Conservation (phyloP, 2,888 invertebrate genomes). For the Diaperis boleti region DNA sequence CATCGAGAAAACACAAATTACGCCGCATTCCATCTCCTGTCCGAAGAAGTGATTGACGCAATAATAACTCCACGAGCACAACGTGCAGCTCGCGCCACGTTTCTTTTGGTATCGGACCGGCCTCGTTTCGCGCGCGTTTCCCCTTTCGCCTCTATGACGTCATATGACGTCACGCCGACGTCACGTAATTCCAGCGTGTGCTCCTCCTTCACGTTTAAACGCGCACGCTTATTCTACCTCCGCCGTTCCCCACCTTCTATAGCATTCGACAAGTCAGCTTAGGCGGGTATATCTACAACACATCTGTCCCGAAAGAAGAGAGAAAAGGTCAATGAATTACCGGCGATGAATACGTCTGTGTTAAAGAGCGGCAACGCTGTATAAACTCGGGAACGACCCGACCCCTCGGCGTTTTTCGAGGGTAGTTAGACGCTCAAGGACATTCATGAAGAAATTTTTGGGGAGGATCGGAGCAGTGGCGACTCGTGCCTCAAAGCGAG, state of each 20-base stretch:
- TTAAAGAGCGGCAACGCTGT: constrained; percentile 36
- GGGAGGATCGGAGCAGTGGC: no score
- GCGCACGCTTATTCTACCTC: constrained; percentile 13
- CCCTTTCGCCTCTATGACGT: constrained; percentile 47
- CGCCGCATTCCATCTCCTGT: background rate
- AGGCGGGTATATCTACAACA: background rate
- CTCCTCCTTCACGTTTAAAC: constrained; percentile 14
- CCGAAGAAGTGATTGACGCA: constrained; percentile 8
- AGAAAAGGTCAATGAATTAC: constrained; percentile 47
- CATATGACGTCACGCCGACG: constrained; percentile 55
- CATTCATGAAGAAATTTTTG: background rate
- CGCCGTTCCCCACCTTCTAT: background rate
- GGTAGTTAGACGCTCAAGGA: constrained; percentile 3
- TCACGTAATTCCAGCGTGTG: constrained; percentile 20
- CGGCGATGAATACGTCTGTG: constrained; percentile 44
- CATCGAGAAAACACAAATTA: background rate
- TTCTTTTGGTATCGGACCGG: background rate
- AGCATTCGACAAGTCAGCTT: no score
- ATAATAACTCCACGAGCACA: background rate
- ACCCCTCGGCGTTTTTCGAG: constrained; percentile 6
- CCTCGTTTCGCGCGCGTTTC: constrained; percentile 31
- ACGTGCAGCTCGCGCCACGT: constrained; percentile 11
- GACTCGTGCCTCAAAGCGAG: no score
- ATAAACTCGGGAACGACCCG: background rate
- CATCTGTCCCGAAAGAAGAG: constrained; percentile 41